These are phyloP conservation scores for Cygnus olor DNA, from an alignment of 2,797 vertebrate genomes.

Conservation along the genomic window DNA sequence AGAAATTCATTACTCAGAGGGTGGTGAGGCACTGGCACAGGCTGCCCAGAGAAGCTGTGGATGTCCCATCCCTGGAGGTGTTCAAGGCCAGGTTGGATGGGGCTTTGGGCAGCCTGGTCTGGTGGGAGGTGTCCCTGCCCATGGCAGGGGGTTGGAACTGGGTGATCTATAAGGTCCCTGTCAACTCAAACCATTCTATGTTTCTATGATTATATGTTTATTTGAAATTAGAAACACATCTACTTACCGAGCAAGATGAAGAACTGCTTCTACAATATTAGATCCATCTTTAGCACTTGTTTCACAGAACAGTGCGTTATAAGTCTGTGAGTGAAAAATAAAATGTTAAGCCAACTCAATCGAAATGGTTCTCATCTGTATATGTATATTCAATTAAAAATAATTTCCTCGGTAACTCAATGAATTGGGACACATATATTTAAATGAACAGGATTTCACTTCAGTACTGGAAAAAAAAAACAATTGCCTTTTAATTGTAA, in stretches of 20 bases:
- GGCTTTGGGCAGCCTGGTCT: too few relatives aligned
- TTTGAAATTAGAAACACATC: neutral
- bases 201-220: neutral
- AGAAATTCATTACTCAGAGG: too few relatives aligned
- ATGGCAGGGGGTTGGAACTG: too few relatives aligned
- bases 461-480: neutral
- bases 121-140: too few relatives aligned
- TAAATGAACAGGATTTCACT: neutral
- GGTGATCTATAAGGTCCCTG: too few relatives aligned
- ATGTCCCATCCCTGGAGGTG: too few relatives aligned
- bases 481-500: neutral
- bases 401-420: neutral
- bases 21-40: too few relatives aligned
- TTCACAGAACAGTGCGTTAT: slow-evolving; percentile 83
- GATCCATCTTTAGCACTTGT: slow-evolving; percentile 92
- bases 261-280: slow-evolving; percentile 93
- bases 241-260: slow-evolving; percentile 93
- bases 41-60: too few relatives aligned
- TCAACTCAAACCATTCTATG: too few relatives aligned
- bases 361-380: neutral
- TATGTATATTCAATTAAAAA: neutral
- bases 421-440: neutral
- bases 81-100: too few relatives aligned
- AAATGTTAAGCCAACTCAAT: neutral
- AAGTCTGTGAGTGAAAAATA: slow-evolving; percentile 73